Evolutionary conservation across 2,888 invertebrate species (phyloP).

Genomic region (Pristionchus fissidentatus): DNA sequence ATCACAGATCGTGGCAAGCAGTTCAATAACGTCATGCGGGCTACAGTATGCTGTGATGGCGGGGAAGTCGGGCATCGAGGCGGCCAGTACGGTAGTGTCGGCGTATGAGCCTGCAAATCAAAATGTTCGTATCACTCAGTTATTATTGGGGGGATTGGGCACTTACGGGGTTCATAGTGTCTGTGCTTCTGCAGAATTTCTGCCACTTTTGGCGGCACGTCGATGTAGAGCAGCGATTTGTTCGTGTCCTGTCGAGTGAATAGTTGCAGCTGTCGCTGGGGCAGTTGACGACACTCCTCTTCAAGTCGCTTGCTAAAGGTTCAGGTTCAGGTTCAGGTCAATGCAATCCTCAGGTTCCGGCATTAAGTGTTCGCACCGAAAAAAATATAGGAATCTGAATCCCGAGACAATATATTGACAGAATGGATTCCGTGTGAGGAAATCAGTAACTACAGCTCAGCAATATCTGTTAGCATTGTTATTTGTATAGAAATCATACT

Average conservation of each 20-base stretch:
- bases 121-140: too few species aligned
- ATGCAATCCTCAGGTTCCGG: too few species aligned
- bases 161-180: neutral
- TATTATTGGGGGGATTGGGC: too few species aligned
- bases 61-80: neutral
- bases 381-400: too few species aligned
- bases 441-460: too few species aligned
- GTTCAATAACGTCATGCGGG: neutral
- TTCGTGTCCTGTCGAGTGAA: neutral
- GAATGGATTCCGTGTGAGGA: too few species aligned
- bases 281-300: neutral
- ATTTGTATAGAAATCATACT: too few species aligned
- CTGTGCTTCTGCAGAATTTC: neutral
- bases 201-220: neutral
- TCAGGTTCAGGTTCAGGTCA: too few species aligned
- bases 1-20: neutral
- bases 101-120: neutral
- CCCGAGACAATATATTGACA: too few species aligned
- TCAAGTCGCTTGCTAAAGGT: conserved; percentile 6
- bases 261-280: neutral
- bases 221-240: neutral
- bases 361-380: too few species aligned
- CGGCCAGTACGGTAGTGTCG: neutral
- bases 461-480: too few species aligned
- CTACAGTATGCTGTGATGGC: neutral